Evolutionary conservation across 2,113 vertebrate species (phyloP).

Genomic region (Pitta sordida): DNA sequence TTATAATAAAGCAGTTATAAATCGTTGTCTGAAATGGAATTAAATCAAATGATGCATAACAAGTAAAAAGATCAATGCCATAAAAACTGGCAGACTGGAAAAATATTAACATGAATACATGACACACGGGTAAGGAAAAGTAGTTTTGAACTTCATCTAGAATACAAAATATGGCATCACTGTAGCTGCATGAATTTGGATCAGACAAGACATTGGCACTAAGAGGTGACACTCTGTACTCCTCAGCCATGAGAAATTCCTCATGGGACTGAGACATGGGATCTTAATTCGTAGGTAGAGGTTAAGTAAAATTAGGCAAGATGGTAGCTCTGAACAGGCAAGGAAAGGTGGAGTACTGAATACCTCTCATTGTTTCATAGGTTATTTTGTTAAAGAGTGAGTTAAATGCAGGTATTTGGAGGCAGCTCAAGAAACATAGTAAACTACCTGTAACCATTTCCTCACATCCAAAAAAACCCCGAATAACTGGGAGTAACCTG

Average conservation of each 20-base stretch:
- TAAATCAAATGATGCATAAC: constrained; percentile 42
- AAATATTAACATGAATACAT: constrained; percentile 35
- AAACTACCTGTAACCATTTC: neutral
- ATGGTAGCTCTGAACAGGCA: neutral
- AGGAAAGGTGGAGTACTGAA: neutral
- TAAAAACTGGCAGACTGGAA: constrained; percentile 49
- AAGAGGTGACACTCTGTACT: neutral
- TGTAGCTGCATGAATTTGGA: neutral
- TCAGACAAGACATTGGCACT: neutral
- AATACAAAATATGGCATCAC: neutral
- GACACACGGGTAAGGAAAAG: constrained; percentile 10
- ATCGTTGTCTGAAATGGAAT: neutral
- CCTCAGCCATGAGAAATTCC: neutral
- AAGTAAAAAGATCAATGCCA: constrained; percentile 30
- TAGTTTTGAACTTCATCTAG: neutral
- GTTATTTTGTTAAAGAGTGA: neutral
- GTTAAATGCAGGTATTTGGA: neutral
- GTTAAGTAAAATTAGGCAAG: neutral
- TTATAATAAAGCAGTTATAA: constrained; percentile 11
- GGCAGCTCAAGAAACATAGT: neutral
- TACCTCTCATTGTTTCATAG: neutral
- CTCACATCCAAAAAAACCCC: rapidly evolving
- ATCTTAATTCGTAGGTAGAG: neutral
- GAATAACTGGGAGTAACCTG: neutral
- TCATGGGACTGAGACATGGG: neutral